Percentiles rank a stretch among this genome's conserved stretches.
phyloP scores from a whole-genome alignment of 2,888 invertebrate genomes.

The Lasiommata megera region DNA sequence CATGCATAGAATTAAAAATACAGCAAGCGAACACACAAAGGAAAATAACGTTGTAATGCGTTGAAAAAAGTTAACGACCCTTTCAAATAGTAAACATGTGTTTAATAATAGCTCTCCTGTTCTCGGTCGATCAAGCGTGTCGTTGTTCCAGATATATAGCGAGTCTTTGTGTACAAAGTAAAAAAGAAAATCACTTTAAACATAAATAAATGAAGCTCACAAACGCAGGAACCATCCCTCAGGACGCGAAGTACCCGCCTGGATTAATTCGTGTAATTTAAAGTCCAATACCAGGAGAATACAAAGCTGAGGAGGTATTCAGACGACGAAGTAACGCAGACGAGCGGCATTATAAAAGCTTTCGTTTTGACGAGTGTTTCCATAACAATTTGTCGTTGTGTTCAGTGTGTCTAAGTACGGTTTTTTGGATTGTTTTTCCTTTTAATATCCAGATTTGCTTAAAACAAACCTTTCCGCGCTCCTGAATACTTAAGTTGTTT shows the following conservation, averaged over 20 bases:
- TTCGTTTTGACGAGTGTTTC: conserved; percentile 3
- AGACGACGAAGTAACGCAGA: conserved; percentile 38
- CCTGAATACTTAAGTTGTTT: too few relatives aligned
- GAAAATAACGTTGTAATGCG: conserved; percentile 32
- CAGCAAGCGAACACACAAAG: conserved; percentile 28
- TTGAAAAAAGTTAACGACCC: conserved; percentile 32
- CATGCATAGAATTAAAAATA: conserved; percentile 23
- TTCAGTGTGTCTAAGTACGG: neutral
- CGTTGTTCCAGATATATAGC: conserved; percentile 11
- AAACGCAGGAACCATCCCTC: conserved; percentile 43
- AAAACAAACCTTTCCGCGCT: too few relatives aligned
- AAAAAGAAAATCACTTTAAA: neutral
- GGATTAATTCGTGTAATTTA: conserved; percentile 74
- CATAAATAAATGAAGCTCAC: conserved; percentile 10
- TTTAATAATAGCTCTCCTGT: conserved; percentile 22
- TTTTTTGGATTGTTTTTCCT: neutral
- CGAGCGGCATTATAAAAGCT: conserved; percentile 25
- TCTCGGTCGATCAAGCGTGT: conserved; percentile 10
- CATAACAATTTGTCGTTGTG: conserved; percentile 4
- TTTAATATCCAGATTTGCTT: too few relatives aligned
- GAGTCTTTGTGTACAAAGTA: conserved; percentile 11
- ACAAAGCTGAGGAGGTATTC: conserved; percentile 58
- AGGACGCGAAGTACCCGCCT: conserved; percentile 51
- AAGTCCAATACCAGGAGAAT: conserved; percentile 68
- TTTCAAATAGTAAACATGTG: conserved; percentile 33